A percentile compares a stretch with the other conserved stretches of the same genome.
Evolutionary conservation across 2,888 invertebrate species (phyloP).

Genomic region (Parnassius smintheus): DNA sequence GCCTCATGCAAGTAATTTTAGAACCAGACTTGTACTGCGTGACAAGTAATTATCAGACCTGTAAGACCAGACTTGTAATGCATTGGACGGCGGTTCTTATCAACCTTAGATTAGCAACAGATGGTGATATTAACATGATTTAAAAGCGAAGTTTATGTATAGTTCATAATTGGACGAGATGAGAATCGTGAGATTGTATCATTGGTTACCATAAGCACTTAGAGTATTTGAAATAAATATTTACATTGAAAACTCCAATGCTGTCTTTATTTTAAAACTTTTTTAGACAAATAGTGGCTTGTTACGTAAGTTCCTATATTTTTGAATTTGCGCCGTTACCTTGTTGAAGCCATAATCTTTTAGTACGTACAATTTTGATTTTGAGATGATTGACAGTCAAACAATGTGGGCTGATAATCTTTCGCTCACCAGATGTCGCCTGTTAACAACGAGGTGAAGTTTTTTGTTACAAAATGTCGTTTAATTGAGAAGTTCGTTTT

Average conservation of each 20-base stretch:
- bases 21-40: conserved; percentile 15
- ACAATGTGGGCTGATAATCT: too few species aligned
- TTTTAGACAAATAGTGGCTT: neutral
- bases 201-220: conserved; percentile 80
- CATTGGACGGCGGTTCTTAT: conserved; percentile 48
- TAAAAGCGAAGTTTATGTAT: conserved; percentile 55
- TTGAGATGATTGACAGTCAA: too few species aligned
- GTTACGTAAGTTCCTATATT: too few species aligned
- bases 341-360: too few species aligned
- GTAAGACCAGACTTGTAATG: conserved; percentile 32
- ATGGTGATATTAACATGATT: conserved; percentile 67
- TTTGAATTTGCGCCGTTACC: too few species aligned
- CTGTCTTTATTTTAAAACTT: conserved; percentile 36
- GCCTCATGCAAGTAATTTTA: conserved; percentile 54
- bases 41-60: too few species aligned
- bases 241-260: conserved; percentile 58
- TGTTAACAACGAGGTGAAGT: too few species aligned
- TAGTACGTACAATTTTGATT: too few species aligned
- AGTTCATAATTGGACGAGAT: conserved; percentile 46
- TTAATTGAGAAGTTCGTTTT: too few species aligned
- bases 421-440: too few species aligned
- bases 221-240: conserved; percentile 81
- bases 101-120: conserved; percentile 43
- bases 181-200: conserved; percentile 69
- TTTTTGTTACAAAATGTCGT: too few species aligned